These are phyloP conservation scores for Alviniconcha marisindica DNA, from an alignment of 1,140 invertebrate genomes.

Conservation along the genomic window DNA sequence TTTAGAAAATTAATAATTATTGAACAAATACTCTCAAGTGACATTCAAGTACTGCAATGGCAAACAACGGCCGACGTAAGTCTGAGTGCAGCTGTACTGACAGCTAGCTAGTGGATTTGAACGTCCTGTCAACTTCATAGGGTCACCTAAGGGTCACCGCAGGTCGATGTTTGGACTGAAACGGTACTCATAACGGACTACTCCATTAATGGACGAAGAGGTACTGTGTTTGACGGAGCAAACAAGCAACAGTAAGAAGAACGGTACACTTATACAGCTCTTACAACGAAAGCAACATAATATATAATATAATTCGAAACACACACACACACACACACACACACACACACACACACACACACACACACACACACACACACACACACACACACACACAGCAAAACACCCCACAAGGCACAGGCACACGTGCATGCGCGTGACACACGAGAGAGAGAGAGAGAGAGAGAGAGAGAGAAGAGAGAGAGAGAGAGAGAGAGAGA, in stretches of 20 bases:
- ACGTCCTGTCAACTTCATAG: neutral
- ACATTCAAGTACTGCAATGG: neutral
- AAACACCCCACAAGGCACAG: neutral
- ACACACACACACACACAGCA: neutral
- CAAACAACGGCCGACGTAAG: neutral
- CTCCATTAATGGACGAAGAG: too few relatives aligned
- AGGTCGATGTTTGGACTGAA: neutral
- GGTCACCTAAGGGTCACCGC: neutral
- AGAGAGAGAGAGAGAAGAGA: conserved; percentile 8
- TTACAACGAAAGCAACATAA: neutral
- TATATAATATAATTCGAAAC: neutral
- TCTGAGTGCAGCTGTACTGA: neutral
- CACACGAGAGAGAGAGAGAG: neutral
- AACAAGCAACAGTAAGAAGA: neutral
- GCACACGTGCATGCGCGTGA: neutral
- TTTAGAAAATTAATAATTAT: neutral
- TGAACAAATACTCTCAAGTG: neutral
- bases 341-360: neutral
- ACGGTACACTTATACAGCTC: neutral
- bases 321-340: neutral
- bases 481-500: neutral
- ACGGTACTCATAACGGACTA: neutral
- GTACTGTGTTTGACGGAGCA: too few relatives aligned
- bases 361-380: neutral
- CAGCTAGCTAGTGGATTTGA: neutral